Percentiles rank a stretch among this genome's conserved stretches.
These are phyloP conservation scores for Lampris incognitus DNA, from an alignment of 2,113 vertebrate genomes.

Conservation along the genomic window DNA sequence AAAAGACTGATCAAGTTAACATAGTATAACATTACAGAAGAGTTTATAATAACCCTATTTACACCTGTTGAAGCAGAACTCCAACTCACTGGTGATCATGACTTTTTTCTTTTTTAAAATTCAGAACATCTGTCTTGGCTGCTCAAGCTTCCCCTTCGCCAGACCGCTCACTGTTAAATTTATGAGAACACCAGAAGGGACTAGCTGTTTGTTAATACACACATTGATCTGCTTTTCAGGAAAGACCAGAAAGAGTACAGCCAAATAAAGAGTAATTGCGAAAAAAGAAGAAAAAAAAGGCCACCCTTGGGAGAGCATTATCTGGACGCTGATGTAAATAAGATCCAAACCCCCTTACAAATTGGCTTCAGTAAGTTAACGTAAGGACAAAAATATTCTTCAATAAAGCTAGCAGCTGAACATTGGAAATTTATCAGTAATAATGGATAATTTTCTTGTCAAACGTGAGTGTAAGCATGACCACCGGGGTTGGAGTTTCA, in stretches of 20 bases:
- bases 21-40: too few species aligned
- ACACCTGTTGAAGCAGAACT: conserved; percentile 55
- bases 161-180: conserved; percentile 47
- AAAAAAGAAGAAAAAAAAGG: conserved; percentile 7
- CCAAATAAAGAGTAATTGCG: conserved; percentile 40
- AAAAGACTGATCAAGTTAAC: too few species aligned
- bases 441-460: conserved; percentile 47
- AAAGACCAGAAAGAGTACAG: conserved; percentile 38
- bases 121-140: conserved; percentile 69
- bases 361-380: conserved; percentile 37
- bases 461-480: conserved; percentile 52
- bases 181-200: conserved; percentile 47
- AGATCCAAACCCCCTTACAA: conserved; percentile 20
- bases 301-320: conserved; percentile 22
- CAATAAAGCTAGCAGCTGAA: not conserved
- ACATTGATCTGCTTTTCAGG: conserved; percentile 54
- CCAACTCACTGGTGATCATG: conserved; percentile 35
- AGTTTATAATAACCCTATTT: conserved; percentile 38
- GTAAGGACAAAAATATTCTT: not conserved
- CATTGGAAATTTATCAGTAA: conserved; percentile 59
- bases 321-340: conserved; percentile 6
- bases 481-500: conserved; percentile 38
- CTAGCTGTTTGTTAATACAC: conserved; percentile 53
- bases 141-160: conserved; percentile 38
- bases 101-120: conserved; percentile 52